Evolutionary conservation across 2,113 vertebrate genomes (phyloP).

Genomic region (Anas platyrhynchos): DNA sequence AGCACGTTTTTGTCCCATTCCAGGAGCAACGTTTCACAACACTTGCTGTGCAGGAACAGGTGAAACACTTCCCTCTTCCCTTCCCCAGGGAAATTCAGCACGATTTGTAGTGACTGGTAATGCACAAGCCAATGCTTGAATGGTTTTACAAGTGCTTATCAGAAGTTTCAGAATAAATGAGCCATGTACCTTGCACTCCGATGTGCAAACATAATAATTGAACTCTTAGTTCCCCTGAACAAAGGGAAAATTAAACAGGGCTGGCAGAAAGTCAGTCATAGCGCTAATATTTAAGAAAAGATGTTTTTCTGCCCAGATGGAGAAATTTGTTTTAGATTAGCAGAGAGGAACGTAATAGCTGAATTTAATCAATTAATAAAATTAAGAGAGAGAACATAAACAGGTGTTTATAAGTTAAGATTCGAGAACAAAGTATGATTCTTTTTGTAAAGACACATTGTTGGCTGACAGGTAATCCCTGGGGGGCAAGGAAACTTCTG

Average conservation of each 20-base stretch:
- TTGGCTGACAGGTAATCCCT: not conserved
- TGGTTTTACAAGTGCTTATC: not conserved
- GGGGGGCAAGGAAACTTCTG: not conserved
- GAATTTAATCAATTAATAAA: not conserved
- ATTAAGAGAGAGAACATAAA: not conserved
- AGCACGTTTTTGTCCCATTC: not conserved
- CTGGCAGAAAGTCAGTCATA: not conserved
- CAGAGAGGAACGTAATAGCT: not conserved
- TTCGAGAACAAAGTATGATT: not conserved
- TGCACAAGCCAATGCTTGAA: not conserved
- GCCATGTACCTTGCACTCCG: accelerated
- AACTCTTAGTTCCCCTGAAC: not conserved
- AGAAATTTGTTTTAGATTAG: not conserved
- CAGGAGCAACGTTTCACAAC: not conserved
- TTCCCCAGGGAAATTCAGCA: not conserved
- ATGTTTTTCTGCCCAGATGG: not conserved
- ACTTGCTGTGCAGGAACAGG: accelerated
- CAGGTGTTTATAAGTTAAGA: not conserved
- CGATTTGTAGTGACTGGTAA: not conserved
- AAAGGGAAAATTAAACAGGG: not conserved
- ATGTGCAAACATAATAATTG: not conserved
- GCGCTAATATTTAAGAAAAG: not conserved
- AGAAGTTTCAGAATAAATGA: not conserved
- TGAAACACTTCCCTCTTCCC: not conserved
- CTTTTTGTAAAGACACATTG: not conserved